phyloP scores from a whole-genome alignment of 2,113 vertebrate species.

The Ardeotis arabs region DNA sequence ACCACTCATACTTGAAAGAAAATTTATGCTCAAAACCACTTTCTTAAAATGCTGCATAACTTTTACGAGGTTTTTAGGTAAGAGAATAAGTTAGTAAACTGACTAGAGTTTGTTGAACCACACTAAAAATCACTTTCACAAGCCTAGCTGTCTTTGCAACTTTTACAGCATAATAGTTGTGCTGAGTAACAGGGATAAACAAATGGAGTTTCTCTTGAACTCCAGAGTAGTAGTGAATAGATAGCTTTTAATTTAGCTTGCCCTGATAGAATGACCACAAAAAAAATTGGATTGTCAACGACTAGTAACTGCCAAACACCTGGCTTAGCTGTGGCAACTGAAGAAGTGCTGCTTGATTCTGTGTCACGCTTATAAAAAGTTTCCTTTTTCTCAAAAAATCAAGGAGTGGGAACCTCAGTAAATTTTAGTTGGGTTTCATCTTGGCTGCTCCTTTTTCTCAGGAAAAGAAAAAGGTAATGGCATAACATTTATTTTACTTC shows the following conservation, averaged over 20 bases:
- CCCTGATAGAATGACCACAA: background rate
- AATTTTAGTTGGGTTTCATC: background rate
- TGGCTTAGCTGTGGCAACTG: background rate
- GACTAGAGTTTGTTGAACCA: background rate
- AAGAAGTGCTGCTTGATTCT: background rate
- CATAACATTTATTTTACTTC: background rate
- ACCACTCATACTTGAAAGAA: background rate
- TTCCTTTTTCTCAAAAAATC: background rate
- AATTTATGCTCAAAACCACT: background rate
- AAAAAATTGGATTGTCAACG: background rate
- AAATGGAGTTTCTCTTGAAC: background rate
- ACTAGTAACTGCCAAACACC: background rate
- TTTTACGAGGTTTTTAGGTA: background rate
- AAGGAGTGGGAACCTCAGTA: background rate
- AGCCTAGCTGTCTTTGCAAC: background rate
- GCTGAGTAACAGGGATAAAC: background rate
- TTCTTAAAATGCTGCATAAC: background rate
- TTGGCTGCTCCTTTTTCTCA: background rate
- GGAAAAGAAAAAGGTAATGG: background rate
- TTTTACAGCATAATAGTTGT: background rate
- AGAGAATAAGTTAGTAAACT: background rate
- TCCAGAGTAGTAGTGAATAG: background rate
- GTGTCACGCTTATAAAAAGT: background rate
- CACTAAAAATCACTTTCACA: background rate
- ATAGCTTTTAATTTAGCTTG: slow-evolving; percentile 14